Evolutionary conservation across 2,888 invertebrate genomes (phyloP), one percentile per base, ranked within the genome.

Genomic region (Copidosoma aretas): DNA sequence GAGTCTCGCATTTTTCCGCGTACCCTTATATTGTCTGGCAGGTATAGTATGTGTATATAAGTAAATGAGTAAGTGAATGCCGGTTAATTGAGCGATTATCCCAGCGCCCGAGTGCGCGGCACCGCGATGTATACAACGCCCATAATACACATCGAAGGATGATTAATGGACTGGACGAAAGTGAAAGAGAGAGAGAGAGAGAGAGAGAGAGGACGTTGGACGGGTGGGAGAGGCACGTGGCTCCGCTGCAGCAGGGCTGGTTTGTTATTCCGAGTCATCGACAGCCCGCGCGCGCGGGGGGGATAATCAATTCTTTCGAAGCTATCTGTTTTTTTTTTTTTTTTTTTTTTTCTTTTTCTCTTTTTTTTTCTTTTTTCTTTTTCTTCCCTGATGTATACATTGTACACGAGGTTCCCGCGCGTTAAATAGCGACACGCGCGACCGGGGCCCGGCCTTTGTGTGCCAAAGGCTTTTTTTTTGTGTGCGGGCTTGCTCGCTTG

Each of bases 61-160:
- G 76, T 78, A 78, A 81, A 79, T 78, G 32, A 32, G 32, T 32
- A 32, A 32, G 32, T 32, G 32, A 32, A 32, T 32, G 32, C 32
- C 8, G 78, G 75, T 79, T 79, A 81, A 81, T 77, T 75, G 77
- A 81, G 76, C 76, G 77, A 80, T 81, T 80, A 80, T 80, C 78
- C 61, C 39, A 41, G 58, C 52, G 67, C 14, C 77, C 64, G 43
- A 14, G 3, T 46, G 17, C 69, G 68, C 60, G 25, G 19, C 32
- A n/a, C 39, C 46, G 62, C 57, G 60, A 24, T 39, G n/a, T n/a
- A n/a, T n/a, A n/a, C n/a, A n/a, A n/a, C n/a, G n/a, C n/a, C n/a
- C n/a, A n/a, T n/a, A n/a, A n/a, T n/a, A n/a, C n/a, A 41, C 49
- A 21, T 64, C 60, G 68, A 64, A 58, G 21, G 17, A 57, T 61